Base-by-base conservation (phyloP, 2,888 invertebrate species). In the Dione juno region DNA sequence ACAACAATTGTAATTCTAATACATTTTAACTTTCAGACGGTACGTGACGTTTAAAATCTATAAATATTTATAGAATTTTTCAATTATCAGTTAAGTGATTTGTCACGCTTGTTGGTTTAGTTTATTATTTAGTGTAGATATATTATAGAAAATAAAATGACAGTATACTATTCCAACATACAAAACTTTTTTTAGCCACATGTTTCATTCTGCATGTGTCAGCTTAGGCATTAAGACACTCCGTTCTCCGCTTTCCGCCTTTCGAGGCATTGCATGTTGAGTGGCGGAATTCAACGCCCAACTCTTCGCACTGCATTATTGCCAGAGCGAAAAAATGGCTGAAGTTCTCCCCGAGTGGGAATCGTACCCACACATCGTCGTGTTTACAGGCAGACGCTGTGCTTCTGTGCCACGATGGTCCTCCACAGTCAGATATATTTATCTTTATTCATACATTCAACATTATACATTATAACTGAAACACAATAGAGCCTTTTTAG, bases 51-150 rank as follows among this genome's bases (percentile, higher is more conserved):
- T 57, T 16, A 19, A 11, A 16, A 16, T 16, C 37, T 57, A 2
- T 7, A 57, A 40, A 40, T 57, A 57, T 57, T 40, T 57, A 40
- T 37, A 16, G 57, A 57, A 40, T 57, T 57, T 40, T 16, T 57
- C n/a, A 57, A 57, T 57, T 16, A n/a, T 57, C 11, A 57, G 37
- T 11, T 9, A 6, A 13, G 37, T 16, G 16, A 37, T 16, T 57
- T 16, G 37, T 40, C 57, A 57, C 16, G 57, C 11, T 19, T 57
- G 11, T 57, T 16, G 11, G 6, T 16, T 57, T 13, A 7, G 3
- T 40, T 40, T 35, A 37, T 14, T 28, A 13, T 14, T n/a, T n/a
- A 53, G 13, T 52, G 13, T 45, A 45, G 6, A 13, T 14, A 11
- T 19, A 19, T 50, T 50, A 19, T 11, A 50, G 28, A 28, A 28